A percentile compares a stretch with the other conserved stretches of the same genome.
Evolutionary conservation across 2,797 vertebrate genomes (phyloP).

Genomic region (Spinus olivaceus): DNA sequence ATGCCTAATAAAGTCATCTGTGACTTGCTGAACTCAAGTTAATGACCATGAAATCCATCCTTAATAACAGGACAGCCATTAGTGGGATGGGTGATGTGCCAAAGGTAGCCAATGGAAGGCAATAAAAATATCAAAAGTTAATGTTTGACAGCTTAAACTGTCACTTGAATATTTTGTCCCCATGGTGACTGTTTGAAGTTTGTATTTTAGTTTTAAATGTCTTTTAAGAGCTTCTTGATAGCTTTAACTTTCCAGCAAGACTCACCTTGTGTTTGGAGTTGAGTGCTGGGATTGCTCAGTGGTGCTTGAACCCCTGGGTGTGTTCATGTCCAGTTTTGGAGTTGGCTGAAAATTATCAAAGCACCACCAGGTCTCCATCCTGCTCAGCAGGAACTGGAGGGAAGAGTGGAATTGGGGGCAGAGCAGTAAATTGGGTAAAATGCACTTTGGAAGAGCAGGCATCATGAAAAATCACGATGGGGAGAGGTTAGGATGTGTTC

Average conservation of each 20-base stretch:
- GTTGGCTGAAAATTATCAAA: neutral
- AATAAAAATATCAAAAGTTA: neutral
- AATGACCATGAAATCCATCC: conserved; percentile 35
- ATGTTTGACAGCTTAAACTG: neutral
- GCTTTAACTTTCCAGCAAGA: neutral
- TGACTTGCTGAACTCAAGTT: conserved; percentile 52
- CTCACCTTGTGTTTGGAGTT: neutral
- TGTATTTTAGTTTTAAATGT: neutral
- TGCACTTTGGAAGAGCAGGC: neutral
- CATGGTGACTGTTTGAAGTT: neutral
- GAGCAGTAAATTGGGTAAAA: neutral
- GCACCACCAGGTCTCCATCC: neutral
- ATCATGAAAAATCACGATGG: accelerated
- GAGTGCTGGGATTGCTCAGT: neutral
- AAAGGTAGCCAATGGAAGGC: conserved; percentile 10
- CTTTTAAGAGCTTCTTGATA: neutral
- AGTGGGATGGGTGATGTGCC: neutral
- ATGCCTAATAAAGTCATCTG: conserved; percentile 38
- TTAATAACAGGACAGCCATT: neutral
- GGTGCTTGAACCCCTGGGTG: accelerated
- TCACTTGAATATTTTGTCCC: neutral
- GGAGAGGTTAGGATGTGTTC: neutral
- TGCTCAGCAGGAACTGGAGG: neutral
- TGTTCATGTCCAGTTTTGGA: neutral
- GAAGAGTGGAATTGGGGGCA: neutral